Conservation (phyloP, 2,888 invertebrate genomes). For the Lepidochrysops patricia region DNA sequence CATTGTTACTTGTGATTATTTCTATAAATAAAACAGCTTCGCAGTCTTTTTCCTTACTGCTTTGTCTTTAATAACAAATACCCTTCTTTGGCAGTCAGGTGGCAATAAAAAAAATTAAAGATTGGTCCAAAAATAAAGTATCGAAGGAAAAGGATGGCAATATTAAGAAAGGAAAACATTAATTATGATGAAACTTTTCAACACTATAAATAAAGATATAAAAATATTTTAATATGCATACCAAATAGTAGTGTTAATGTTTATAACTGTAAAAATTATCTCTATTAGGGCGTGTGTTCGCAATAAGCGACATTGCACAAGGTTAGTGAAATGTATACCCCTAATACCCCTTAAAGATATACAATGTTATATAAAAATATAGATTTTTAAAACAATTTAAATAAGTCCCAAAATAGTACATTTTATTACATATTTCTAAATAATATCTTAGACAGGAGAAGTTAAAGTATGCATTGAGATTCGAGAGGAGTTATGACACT, state of each 20-base stretch:
- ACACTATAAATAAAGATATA: background rate
- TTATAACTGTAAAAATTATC: background rate
- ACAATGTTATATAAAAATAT: background rate
- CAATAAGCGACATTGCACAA: background rate
- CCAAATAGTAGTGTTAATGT: background rate
- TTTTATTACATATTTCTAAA: background rate
- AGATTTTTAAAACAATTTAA: background rate
- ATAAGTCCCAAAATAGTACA: background rate
- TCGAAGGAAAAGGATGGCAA: slow-evolving; percentile 36
- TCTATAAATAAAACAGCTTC: slow-evolving; percentile 20
- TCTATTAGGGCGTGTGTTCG: background rate
- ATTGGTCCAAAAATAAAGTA: slow-evolving; percentile 15
- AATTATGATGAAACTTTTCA: background rate
- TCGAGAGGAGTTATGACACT: background rate
- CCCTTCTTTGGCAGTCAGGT: background rate
- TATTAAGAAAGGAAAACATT: background rate
- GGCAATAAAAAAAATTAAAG: background rate
- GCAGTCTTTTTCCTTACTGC: slow-evolving; percentile 53
- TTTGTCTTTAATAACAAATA: slow-evolving; percentile 38
- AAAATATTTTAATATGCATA: background rate
- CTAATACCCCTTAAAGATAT: background rate
- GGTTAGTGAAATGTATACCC: no score
- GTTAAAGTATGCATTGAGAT: background rate
- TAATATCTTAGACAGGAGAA: background rate
- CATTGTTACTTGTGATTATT: background rate